Percentiles rank a stretch among this genome's conserved stretches.
Evolutionary conservation across 2,888 invertebrate genomes (phyloP).

Genomic region (Eugnorisma glareosa): DNA sequence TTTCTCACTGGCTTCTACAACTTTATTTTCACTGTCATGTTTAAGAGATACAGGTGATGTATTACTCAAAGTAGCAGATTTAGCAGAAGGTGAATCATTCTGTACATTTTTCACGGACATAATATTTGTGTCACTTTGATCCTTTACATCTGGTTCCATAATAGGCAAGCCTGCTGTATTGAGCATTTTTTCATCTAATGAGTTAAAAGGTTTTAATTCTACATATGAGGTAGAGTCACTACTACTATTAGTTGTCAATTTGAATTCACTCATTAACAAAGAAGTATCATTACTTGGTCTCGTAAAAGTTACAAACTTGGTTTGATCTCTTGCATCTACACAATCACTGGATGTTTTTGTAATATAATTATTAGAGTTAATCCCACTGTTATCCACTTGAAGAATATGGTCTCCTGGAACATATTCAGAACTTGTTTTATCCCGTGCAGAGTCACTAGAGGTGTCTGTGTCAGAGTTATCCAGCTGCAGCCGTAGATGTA

Average conservation of each 20-base stretch:
- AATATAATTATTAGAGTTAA: constrained; percentile 29
- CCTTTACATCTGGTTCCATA: constrained; percentile 63
- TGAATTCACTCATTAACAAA: constrained; percentile 70
- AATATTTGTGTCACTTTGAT: constrained; percentile 41
- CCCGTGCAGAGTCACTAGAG: constrained; percentile 85
- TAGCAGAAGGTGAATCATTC: constrained; percentile 65
- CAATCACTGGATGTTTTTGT: constrained; percentile 50
- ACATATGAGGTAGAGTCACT: constrained; percentile 87
- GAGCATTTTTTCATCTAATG: constrained; percentile 78
- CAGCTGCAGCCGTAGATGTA: constrained; percentile 82
- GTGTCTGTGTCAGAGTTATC: constrained; percentile 88
- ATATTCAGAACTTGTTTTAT: constrained; percentile 86
- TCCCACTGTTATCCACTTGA: constrained; percentile 64
- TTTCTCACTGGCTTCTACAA: constrained; percentile 63
- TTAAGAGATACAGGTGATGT: constrained; percentile 72
- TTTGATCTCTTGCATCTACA: constrained; percentile 58
- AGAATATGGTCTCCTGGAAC: constrained; percentile 83
- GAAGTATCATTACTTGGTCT: constrained; percentile 49
- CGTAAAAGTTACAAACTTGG: constrained; percentile 46
- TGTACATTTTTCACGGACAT: constrained; percentile 36
- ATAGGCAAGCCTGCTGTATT: constrained; percentile 80
- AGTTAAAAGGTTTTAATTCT: constrained; percentile 83
- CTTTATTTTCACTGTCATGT: constrained; percentile 70
- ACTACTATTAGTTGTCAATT: constrained; percentile 77
- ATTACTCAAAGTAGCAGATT: constrained; percentile 74